phyloP scores from a whole-genome alignment of 92 coral and sea anemone genomes.

The Desmophyllum pertusum region DNA sequence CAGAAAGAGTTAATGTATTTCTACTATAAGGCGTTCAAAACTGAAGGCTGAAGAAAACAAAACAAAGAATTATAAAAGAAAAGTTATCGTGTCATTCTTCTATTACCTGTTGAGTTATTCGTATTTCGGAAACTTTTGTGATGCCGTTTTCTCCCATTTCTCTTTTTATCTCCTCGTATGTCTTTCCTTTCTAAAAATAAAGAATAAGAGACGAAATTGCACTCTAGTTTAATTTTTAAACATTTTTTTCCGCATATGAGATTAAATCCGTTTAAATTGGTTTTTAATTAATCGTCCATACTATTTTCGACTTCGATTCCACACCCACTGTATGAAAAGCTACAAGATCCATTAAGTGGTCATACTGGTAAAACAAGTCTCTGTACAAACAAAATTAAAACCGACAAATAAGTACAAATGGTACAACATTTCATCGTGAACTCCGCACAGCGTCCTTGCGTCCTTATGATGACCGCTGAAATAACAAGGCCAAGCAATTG shows the following conservation, averaged over 20 bases:
- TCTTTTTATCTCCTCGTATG: constrained; percentile 71
- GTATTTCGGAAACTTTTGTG: constrained; percentile 50
- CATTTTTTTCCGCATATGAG: no score
- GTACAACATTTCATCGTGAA: no score
- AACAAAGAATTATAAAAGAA: neutral
- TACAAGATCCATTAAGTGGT: no score
- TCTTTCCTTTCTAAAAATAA: constrained; percentile 70
- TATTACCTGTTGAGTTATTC: constrained; percentile 46
- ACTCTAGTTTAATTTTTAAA: no score
- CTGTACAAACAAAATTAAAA: no score
- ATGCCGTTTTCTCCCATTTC: constrained; percentile 70
- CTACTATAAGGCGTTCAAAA: neutral
- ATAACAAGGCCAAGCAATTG: neutral
- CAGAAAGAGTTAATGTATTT: neutral
- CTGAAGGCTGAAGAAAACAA: neutral
- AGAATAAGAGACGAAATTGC: no score
- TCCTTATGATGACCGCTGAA: neutral
- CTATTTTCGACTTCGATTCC: no score
- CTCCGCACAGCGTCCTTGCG: neutral
- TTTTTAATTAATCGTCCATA: no score
- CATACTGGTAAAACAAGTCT: no score
- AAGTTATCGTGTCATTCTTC: neutral
- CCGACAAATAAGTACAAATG: no score
- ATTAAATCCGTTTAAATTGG: no score
- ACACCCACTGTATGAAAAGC: no score